Evolutionary conservation across 2,888 invertebrate species (phyloP).

Genomic region (Limnephilus marmoratus): DNA sequence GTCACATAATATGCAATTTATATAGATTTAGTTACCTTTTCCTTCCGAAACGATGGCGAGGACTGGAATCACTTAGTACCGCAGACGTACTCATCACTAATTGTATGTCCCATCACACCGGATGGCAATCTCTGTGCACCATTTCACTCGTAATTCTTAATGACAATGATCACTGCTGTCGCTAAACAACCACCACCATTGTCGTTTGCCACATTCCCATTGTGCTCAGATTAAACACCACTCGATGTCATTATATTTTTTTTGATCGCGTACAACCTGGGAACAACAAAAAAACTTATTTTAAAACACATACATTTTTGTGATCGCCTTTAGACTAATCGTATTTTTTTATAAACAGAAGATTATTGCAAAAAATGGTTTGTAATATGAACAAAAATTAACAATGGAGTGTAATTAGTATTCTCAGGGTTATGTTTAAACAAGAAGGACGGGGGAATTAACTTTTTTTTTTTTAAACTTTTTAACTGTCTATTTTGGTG

Average conservation of each 20-base stretch:
- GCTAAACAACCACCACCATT: neutral
- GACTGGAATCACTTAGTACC: constrained; percentile 61
- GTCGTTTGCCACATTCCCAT: neutral
- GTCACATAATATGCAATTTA: neutral
- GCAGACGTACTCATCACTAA: constrained; percentile 60
- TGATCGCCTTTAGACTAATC: too few relatives aligned
- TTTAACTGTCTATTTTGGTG: neutral
- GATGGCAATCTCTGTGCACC: neutral
- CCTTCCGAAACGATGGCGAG: constrained; percentile 58
- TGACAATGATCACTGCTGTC: neutral
- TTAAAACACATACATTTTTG: neutral
- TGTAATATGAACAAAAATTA: neutral
- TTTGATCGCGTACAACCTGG: neutral
- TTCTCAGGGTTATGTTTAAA: neutral
- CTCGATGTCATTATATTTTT: neutral
- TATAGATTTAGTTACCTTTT: constrained; percentile 54
- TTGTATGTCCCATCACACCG: constrained; percentile 36
- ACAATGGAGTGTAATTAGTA: neutral
- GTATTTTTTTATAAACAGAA: neutral
- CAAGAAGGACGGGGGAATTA: neutral
- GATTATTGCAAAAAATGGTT: neutral
- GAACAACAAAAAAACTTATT: neutral
- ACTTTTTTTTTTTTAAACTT: too few relatives aligned
- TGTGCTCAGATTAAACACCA: neutral
- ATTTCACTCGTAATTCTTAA: constrained; percentile 19